phyloP scores from a whole-genome alignment of 2,888 invertebrate species.

The Aphidoletes aphidimyza region DNA sequence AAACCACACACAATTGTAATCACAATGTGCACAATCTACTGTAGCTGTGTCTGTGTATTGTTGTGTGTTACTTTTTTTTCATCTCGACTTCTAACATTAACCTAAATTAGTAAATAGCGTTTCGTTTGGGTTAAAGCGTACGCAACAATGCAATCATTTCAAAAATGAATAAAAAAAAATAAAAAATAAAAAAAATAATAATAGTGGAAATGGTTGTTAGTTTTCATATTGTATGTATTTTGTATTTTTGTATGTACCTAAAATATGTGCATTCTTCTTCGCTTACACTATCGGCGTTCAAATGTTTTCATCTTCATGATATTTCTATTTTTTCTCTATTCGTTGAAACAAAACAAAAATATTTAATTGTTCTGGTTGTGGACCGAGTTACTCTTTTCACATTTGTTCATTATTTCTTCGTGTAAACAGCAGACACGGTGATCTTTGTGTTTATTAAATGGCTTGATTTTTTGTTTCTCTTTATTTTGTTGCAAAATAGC shows the following conservation, averaged over 20 bases:
- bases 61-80: not conserved
- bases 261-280: not conserved
- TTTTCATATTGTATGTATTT: slow-evolving; percentile 34
- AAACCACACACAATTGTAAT: slow-evolving; percentile 10
- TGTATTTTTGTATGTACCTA: not conserved
- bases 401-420: not conserved
- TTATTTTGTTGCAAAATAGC: no score
- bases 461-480: no score
- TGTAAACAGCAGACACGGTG: not conserved
- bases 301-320: not conserved
- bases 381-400: not conserved
- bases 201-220: slow-evolving; percentile 5
- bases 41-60: not conserved
- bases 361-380: slow-evolving; percentile 18
- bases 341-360: no score
- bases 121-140: not conserved
- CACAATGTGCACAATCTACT: not conserved
- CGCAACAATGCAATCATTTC: slow-evolving; percentile 16
- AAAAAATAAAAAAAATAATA: not conserved
- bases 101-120: slow-evolving; percentile 21
- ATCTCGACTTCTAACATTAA: slow-evolving; percentile 29
- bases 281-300: not conserved
- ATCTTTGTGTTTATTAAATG: slow-evolving; percentile 14
- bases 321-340: not conserved
- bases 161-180: not conserved